Conservation (phyloP, 2,113 vertebrate genomes). For the Trogon surrucura region DNA sequence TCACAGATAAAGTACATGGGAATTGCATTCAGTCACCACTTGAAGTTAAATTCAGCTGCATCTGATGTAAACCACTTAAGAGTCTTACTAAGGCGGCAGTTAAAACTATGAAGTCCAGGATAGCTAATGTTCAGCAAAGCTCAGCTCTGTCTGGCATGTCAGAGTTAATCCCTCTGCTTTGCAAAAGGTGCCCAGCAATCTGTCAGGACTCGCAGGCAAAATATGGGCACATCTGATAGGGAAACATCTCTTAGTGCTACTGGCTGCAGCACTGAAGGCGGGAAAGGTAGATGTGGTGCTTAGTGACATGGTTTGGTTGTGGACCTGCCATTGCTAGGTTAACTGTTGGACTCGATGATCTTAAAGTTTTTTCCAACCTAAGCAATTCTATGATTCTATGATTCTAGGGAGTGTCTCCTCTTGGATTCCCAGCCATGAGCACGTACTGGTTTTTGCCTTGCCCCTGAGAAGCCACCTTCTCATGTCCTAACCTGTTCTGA, state of each 20-base stretch:
- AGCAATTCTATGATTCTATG: too few relatives aligned
- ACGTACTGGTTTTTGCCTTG: not conserved
- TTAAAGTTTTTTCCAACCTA: too few relatives aligned
- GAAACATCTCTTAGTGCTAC: not conserved
- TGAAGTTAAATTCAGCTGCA: not conserved
- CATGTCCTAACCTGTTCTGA: not conserved
- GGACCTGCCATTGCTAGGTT: too few relatives aligned
- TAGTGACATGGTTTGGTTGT: too few relatives aligned
- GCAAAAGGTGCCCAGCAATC: not conserved
- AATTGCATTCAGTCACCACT: not conserved
- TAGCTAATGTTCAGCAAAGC: not conserved
- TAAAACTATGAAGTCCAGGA: not conserved
- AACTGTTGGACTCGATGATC: too few relatives aligned
- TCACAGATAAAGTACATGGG: not conserved
- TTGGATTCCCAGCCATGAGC: not conserved
- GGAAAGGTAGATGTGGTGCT: not conserved
- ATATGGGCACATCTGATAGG: not conserved
- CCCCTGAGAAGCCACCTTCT: not conserved
- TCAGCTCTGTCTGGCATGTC: not conserved
- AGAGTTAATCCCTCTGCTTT: not conserved
- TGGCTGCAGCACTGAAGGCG: not conserved
- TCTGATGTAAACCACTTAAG: constrained; percentile 6
- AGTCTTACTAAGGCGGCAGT: not conserved
- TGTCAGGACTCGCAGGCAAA: not conserved
- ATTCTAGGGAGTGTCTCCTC: not conserved